These are phyloP conservation scores for Maniola hyperantus DNA, from an alignment of 2,888 invertebrate species.

Conservation along the genomic window DNA sequence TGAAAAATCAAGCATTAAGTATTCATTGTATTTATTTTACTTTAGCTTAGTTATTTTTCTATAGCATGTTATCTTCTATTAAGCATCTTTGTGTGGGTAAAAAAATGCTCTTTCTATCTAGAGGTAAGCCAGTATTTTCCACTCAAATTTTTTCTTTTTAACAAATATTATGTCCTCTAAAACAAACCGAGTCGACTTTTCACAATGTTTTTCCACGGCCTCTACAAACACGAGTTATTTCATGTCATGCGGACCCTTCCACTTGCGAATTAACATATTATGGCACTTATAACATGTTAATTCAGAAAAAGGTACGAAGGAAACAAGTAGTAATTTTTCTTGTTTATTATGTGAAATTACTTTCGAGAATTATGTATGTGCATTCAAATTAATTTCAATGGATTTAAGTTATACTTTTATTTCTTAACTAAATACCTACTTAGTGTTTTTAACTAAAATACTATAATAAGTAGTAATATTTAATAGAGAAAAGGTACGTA, in stretches of 20 bases:
- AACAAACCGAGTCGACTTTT: constrained; percentile 12
- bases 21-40: no score
- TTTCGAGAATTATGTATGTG: constrained; percentile 12
- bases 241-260: constrained; percentile 26
- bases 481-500: no score
- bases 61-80: no score
- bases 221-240: constrained; percentile 33
- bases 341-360: constrained; percentile 20
- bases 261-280: constrained; percentile 34
- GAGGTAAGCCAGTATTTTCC: not conserved
- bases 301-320: constrained; percentile 18
- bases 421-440: no score
- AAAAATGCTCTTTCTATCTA: no score
- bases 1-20: no score
- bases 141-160: constrained; percentile 16
- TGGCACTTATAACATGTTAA: constrained; percentile 25
- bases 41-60: no score
- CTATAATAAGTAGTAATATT: no score
- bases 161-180: constrained; percentile 18
- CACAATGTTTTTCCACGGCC: constrained; percentile 22
- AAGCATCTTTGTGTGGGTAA: no score
- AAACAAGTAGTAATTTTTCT: constrained; percentile 18
- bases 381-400: not conserved
- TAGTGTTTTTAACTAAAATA: no score
- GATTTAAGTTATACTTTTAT: not conserved